These are phyloP conservation scores for Amazona finschi DNA, from an alignment of 2,797 vertebrate genomes.

Conservation along the genomic window DNA sequence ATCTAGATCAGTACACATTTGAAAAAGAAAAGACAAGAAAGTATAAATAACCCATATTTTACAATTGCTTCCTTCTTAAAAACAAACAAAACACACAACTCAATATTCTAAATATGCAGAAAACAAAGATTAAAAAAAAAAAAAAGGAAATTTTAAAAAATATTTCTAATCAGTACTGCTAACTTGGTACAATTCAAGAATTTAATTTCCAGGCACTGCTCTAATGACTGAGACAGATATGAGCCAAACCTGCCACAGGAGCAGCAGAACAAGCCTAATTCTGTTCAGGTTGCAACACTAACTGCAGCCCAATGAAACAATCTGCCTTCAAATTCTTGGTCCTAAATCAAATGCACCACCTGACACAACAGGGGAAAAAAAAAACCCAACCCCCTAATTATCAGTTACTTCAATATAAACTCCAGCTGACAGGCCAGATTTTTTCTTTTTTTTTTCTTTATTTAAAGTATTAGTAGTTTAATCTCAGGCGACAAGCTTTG, in stretches of 20 bases:
- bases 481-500: not conserved
- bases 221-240: not conserved
- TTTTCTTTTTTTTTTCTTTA: not conserved
- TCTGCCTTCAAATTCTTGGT: not conserved
- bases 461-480: not conserved
- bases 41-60: not conserved
- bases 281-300: not conserved
- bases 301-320: not conserved
- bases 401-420: not conserved
- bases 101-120: not conserved
- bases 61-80: not conserved
- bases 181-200: not conserved
- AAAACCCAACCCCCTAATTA: not conserved
- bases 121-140: not conserved
- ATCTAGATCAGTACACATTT: not conserved
- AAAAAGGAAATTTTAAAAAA: rapidly evolving
- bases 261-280: not conserved
- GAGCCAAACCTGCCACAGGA: not conserved
- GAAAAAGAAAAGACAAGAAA: not conserved
- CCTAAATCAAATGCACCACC: not conserved
- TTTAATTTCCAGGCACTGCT: not conserved
- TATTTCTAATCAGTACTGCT: not conserved
- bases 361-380: not conserved
- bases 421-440: not conserved
- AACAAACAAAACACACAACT: not conserved